Evolutionary conservation across 2,113 vertebrate species (phyloP).

Genomic region (Vicugna pacos): DNA sequence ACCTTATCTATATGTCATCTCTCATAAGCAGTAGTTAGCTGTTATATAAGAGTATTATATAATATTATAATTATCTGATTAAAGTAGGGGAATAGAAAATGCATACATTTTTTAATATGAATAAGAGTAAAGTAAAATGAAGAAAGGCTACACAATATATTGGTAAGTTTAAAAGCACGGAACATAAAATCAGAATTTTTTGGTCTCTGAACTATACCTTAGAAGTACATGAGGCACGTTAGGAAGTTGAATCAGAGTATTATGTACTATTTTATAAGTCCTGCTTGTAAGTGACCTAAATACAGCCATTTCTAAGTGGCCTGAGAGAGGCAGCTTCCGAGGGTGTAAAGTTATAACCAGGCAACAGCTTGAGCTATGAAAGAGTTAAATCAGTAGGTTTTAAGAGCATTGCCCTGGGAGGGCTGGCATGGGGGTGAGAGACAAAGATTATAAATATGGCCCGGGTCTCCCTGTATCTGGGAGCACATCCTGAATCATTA

Average conservation of each 20-base stretch:
- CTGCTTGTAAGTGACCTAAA: constrained; percentile 33
- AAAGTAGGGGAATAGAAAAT: constrained; percentile 3
- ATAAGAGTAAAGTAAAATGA: constrained; percentile 35
- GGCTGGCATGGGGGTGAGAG: not conserved
- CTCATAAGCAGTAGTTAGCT: not conserved
- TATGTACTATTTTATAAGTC: constrained; percentile 38
- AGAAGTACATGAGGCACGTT: not conserved
- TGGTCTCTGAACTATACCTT: not conserved
- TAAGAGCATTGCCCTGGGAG: not conserved
- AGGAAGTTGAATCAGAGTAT: not conserved
- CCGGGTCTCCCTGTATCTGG: not conserved
- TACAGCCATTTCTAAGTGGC: not conserved
- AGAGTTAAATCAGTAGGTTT: not conserved
- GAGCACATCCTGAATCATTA: not conserved
- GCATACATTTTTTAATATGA: not conserved
- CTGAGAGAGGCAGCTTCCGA: not conserved
- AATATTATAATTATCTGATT: constrained; percentile 33
- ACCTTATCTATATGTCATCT: constrained; percentile 24
- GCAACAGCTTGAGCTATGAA: not conserved
- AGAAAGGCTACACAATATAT: not conserved
- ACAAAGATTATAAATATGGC: not conserved
- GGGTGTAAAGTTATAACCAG: not conserved
- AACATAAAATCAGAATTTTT: constrained; percentile 19
- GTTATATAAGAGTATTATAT: constrained; percentile 8
- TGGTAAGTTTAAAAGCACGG: constrained; percentile 1